A percentile compares a stretch with the other conserved stretches of the same genome.
These are phyloP conservation scores for Porites australiensis DNA, from an alignment of 64 coral and sea anemone genomes.

Conservation along the genomic window DNA sequence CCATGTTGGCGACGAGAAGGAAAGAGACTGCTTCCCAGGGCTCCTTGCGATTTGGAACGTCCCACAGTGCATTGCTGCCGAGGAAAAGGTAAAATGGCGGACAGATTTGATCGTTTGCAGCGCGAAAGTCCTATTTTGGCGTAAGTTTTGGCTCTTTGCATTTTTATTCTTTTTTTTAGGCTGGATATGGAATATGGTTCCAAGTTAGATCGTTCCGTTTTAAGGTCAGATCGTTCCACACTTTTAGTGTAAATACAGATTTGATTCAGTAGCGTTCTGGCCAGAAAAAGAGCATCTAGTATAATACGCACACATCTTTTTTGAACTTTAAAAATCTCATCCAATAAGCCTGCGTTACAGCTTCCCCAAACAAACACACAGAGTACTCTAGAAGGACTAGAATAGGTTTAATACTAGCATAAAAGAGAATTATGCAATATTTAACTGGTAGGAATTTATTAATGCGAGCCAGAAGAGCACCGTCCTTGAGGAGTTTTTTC, in stretches of 20 bases:
- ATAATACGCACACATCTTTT: slow-evolving; percentile 36
- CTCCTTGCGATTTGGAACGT: slow-evolving; percentile 38
- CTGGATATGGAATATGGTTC: background rate
- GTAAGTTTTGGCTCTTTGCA: background rate
- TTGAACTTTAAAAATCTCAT: slow-evolving; percentile 44
- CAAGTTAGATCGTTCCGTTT: too few relatives aligned
- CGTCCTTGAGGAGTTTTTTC: background rate
- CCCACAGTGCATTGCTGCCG: slow-evolving; percentile 18
- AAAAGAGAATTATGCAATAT: slow-evolving; percentile 47
- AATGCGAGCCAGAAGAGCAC: slow-evolving; percentile 4
- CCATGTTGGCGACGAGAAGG: slow-evolving; percentile 95
- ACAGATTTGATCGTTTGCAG: background rate
- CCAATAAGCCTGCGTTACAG: slow-evolving; percentile 46
- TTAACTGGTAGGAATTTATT: slow-evolving; percentile 23
- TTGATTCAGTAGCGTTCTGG: background rate
- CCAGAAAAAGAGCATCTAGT: background rate
- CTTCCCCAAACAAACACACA: slow-evolving; percentile 48
- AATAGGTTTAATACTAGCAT: slow-evolving; percentile 51
- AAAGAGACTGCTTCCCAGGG: slow-evolving; percentile 86
- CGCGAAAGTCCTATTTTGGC: background rate
- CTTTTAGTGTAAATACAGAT: too few relatives aligned
- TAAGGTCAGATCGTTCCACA: too few relatives aligned
- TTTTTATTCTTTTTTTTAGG: background rate
- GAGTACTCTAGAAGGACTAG: slow-evolving; percentile 65
- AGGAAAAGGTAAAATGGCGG: slow-evolving; percentile 3